A percentile compares a stretch with the other conserved stretches of the same genome.
These are phyloP conservation scores for Thaleichthys pacificus DNA, from an alignment of 2,797 vertebrate species.

Conservation along the genomic window DNA sequence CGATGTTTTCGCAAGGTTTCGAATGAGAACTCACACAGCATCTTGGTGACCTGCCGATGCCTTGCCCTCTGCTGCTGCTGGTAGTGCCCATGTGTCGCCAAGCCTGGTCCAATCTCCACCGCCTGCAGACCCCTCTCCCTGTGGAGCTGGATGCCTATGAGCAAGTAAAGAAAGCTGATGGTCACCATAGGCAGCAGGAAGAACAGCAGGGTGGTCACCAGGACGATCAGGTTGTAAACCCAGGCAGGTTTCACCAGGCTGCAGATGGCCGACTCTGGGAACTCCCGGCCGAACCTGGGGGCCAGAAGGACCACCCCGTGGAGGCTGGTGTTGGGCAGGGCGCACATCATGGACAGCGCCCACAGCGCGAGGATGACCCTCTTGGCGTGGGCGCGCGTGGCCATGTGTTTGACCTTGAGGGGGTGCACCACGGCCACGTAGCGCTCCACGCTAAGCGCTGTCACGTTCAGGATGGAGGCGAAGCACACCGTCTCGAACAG, in stretches of 20 bases:
- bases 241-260: conserved; percentile 65
- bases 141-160: conserved; percentile 69
- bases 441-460: conserved; percentile 73
- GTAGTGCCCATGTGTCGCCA: conserved; percentile 36
- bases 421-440: conserved; percentile 76
- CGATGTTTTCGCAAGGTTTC: too few relatives aligned
- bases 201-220: conserved; percentile 72
- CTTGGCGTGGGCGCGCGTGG: conserved; percentile 69
- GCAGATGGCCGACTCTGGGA: conserved; percentile 65
- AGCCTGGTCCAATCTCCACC: conserved; percentile 23
- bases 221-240: conserved; percentile 75
- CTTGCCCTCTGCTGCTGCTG: conserved; percentile 57
- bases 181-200: conserved; percentile 75
- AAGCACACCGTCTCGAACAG: conserved; percentile 80
- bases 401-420: conserved; percentile 66
- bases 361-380: conserved; percentile 70
- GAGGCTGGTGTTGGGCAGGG: conserved; percentile 75
- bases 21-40: conserved; percentile 69
- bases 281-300: conserved; percentile 55
- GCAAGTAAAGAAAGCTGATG: conserved; percentile 73
- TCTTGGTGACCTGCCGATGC: conserved; percentile 77
- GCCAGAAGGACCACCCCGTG: conserved; percentile 63
- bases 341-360: conserved; percentile 71
- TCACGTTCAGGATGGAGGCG: conserved; percentile 77
- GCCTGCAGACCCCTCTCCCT: conserved; percentile 38